Base-by-base conservation (phyloP, 92 coral and sea anemone species). In the Heliopora coerulea region DNA sequence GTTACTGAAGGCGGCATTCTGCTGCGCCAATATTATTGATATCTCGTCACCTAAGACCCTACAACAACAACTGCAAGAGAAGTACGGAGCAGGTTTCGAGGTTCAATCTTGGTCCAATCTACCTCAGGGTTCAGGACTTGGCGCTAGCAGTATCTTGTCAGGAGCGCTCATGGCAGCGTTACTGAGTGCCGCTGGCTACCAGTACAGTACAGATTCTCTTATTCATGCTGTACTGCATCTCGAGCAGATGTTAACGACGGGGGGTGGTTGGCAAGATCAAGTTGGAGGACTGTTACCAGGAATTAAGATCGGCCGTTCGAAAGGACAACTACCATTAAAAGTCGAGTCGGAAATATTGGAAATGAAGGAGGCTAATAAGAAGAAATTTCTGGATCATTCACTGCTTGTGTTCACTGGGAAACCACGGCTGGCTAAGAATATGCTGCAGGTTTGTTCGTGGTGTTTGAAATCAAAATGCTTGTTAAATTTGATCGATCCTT, bases 241-340 rank as follows among this genome's bases (percentile, higher is more conserved):
- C n/a, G 98, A 93, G 76, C 98, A 93, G 73, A 93, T 93, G 98
- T 54, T 93, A 29, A 93, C 98, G 20, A 91, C 97, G 59, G 98
- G 96, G 34, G 98, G 98, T 23, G 98, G 98, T 23, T 93, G 98
- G 98, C 98, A 93, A 80, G 98, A 93, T 54, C 91, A 93, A 26
- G 98, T 93, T 8, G 98, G 98, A 37, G 98, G 98, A 35, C 87
- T 93, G 65, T 86, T 85, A 59, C 95, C 91, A 21, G 96, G 98
- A 60, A 82, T 93, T 65, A 93, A 93, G 78, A 84, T 90, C 23
- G 88, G 89, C 33, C 91, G 95, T 14, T 89, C 98, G 70, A 83
- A 82, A 62, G 86, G 87, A 23, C 37, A 85, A n/a, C 70, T 93
- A 35, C 98, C 98, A 1, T 62, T 93, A 8, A 72, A 86, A 64